A percentile compares a stretch with the other conserved stretches of the same genome.
phyloP scores from a whole-genome alignment of 2,888 invertebrate genomes.

The Microplitis deprimator region DNA sequence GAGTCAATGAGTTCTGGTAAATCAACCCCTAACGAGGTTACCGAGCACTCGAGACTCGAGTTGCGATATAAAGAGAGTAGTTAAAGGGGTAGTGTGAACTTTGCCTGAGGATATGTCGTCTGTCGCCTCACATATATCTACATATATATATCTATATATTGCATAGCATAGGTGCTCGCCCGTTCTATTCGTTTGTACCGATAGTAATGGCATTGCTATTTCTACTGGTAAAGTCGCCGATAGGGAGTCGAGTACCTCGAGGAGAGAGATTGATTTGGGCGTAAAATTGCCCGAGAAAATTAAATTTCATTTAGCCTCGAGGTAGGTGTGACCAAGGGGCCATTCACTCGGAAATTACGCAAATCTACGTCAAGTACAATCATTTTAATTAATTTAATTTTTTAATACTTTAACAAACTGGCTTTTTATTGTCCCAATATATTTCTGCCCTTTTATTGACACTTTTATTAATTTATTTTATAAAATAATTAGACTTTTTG shows the following conservation, averaged over 20 bases:
- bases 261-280: constrained; percentile 65
- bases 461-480: not conserved
- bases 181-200: constrained; percentile 21
- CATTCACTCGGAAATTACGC: constrained; percentile 24
- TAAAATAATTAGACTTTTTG: not conserved
- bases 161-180: not conserved
- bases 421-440: not conserved
- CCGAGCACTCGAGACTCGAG: constrained; percentile 52
- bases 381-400: constrained; percentile 20
- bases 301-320: constrained; percentile 69
- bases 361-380: constrained; percentile 17
- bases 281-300: constrained; percentile 71
- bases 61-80: constrained; percentile 16
- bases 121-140: not conserved
- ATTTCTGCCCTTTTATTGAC: not conserved
- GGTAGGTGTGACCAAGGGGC: constrained; percentile 64
- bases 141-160: not conserved
- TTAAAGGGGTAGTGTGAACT: constrained; percentile 2
- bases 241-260: constrained; percentile 2
- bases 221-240: not conserved
- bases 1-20: constrained; percentile 63
- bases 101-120: constrained; percentile 21
- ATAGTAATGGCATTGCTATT: constrained; percentile 13
- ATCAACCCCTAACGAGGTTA: constrained; percentile 67
- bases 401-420: not conserved